phyloP scores from a whole-genome alignment of 2,888 invertebrate genomes.

The Limnephilus marmoratus region DNA sequence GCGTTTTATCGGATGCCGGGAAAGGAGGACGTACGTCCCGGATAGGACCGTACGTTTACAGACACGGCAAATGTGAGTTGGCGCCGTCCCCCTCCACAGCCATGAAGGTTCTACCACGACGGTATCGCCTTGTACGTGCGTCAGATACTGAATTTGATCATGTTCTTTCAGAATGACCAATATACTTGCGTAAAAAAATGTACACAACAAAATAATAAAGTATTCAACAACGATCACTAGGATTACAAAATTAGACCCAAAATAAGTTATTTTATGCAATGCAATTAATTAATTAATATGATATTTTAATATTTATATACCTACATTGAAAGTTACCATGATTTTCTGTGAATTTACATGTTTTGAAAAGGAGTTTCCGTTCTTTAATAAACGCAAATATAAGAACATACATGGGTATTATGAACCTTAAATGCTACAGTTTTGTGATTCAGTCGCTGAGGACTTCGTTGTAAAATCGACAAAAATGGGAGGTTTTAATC shows the following conservation, averaged over 20 bases:
- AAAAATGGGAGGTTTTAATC: no score
- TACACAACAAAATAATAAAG: background rate
- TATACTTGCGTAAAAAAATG: background rate
- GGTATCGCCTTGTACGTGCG: constrained; percentile 58
- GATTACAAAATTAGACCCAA: background rate
- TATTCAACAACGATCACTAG: background rate
- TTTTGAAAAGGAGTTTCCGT: background rate
- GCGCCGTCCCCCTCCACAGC: constrained; percentile 64
- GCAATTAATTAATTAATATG: background rate
- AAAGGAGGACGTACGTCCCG: constrained; percentile 51
- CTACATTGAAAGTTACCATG: background rate
- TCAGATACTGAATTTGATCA: constrained; percentile 6
- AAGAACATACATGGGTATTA: background rate
- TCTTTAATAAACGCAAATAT: background rate
- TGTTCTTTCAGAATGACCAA: background rate
- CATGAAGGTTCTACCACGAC: constrained; percentile 50
- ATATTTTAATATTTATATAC: no score
- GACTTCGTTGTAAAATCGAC: no score
- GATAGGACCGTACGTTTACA: constrained; percentile 54
- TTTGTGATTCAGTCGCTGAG: no score
- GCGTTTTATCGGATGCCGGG: constrained; percentile 2
- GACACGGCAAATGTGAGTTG: constrained; percentile 65
- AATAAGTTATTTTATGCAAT: background rate
- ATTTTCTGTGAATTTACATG: background rate
- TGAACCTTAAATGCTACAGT: no score